Conservation (phyloP, 2,797 vertebrate genomes). For the Onychomys torridus region DNA sequence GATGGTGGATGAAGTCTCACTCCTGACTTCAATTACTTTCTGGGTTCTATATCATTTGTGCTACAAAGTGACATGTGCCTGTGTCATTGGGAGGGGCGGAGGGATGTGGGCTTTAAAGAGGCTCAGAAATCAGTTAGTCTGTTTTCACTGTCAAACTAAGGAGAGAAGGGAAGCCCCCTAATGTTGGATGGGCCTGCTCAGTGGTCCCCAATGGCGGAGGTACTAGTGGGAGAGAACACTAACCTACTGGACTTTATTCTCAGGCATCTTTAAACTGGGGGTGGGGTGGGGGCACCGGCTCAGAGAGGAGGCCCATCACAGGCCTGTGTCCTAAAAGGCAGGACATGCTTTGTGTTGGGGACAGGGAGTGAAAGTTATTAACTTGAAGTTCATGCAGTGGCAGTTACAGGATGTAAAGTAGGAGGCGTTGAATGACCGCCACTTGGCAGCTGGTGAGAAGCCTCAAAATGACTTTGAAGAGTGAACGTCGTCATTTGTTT, state of each 20-base stretch:
- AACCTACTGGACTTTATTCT: neutral
- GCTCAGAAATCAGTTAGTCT: slow-evolving; percentile 53
- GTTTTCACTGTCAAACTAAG: slow-evolving; percentile 3
- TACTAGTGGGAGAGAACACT: neutral
- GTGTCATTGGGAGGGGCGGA: neutral
- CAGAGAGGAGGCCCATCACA: neutral
- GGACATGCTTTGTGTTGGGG: neutral
- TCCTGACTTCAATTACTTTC: slow-evolving; percentile 44
- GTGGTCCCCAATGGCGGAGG: neutral
- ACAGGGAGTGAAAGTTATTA: neutral
- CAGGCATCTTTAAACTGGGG: slow-evolving; percentile 7
- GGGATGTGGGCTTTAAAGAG: neutral
- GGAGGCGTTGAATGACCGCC: neutral
- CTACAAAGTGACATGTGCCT: neutral
- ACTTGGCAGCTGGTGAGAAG: neutral
- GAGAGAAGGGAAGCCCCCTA: neutral
- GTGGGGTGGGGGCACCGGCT: neutral
- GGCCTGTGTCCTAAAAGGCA: neutral
- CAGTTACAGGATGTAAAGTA: neutral
- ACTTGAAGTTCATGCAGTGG: neutral
- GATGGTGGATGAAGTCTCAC: slow-evolving; percentile 2
- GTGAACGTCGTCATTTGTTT: neutral
- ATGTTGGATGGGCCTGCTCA: slow-evolving; percentile 16
- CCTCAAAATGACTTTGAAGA: neutral
- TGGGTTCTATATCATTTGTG: slow-evolving; percentile 39